Base-by-base conservation (phyloP, 2,888 invertebrate genomes). In the Athalia circularis region DNA sequence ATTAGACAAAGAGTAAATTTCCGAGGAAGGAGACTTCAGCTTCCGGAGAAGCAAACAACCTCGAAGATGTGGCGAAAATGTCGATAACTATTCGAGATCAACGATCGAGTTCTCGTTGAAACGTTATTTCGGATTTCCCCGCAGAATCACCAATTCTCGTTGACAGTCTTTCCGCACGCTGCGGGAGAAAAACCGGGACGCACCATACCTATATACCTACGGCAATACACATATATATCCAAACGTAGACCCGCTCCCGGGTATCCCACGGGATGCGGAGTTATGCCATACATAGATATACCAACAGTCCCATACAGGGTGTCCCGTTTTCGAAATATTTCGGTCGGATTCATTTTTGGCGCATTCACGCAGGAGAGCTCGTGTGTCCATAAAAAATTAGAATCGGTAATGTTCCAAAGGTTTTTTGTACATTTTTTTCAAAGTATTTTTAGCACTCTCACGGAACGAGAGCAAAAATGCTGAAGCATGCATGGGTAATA, bases 121-220 rank as follows among this genome's bases (percentile, higher is more conserved):
- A 7, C 47, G 57, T 57, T 57, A 72, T 59, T 72, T 72, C 47
- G 15, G 57, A 72, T 72, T 72, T 72, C 72, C 72, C 72, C 45
- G 47, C 59, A 72, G 72, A 59, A 72, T 72, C 72, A 59, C 72
- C 57, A 72, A 72, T 72, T 72, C 59, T 72, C 45, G 72, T 72
- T 72, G 72, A 72, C 72, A 72, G 59, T 59, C 59, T 45, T 59
- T 47, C 15, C 47, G 13, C 67, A 9, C 47, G 9, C 1, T 45
- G 48, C 15, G 45, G 11, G 29, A 29, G 29, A 29, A 29, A 29
- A 29, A 29, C 29, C 29, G 29, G 29, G 29, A 29, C 29, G 29
- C 29, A 29, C 29, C 29, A 67, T 50, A 67, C 50, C 47, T 47
- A 47, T 59, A 47, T 59, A 59, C 59, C 45, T 13, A 57, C 59